Evolutionary conservation across 2,113 vertebrate genomes (phyloP).

Genomic region (Scomber scombrus): DNA sequence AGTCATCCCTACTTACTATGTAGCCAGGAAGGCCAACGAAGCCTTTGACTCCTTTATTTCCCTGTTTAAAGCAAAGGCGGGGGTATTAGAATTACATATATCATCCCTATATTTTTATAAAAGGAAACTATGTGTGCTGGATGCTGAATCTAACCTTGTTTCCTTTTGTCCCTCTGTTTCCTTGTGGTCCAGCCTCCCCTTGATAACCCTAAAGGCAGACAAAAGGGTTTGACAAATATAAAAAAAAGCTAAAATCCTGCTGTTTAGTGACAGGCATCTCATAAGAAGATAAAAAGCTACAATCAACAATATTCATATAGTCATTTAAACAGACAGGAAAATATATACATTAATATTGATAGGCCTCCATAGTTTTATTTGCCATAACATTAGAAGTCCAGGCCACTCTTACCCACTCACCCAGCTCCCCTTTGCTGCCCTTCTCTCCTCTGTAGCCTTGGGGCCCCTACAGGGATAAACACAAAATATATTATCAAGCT

Average conservation of each 20-base stretch:
- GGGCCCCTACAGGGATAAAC: conserved; percentile 71
- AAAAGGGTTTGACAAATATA: neutral
- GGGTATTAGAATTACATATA: neutral
- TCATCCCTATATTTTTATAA: accelerated
- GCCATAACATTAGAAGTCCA: conserved; percentile 56
- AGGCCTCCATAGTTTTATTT: neutral
- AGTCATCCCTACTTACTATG: conserved; percentile 67
- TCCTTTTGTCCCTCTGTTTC: conserved; percentile 78
- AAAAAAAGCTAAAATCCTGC: neutral
- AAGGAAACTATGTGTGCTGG: neutral
- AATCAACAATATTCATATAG: neutral
- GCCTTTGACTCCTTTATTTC: conserved; percentile 78
- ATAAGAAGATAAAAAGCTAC: neutral
- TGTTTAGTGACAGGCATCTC: neutral
- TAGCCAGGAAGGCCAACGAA: conserved; percentile 78
- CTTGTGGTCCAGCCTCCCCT: conserved; percentile 81
- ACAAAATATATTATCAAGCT: conserved; percentile 2
- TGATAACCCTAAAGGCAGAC: conserved; percentile 78
- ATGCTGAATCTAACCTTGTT: conserved; percentile 71
- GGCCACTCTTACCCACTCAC: conserved; percentile 86
- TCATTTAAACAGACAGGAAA: neutral
- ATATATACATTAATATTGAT: neutral
- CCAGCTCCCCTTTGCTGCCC: conserved; percentile 84
- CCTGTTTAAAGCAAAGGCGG: conserved; percentile 65
- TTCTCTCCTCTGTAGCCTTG: conserved; percentile 82